A percentile compares a stretch with the other conserved stretches of the same genome.
Conservation (phyloP, 2,797 vertebrate species). For the Paratrypauchen microcephalus region DNA sequence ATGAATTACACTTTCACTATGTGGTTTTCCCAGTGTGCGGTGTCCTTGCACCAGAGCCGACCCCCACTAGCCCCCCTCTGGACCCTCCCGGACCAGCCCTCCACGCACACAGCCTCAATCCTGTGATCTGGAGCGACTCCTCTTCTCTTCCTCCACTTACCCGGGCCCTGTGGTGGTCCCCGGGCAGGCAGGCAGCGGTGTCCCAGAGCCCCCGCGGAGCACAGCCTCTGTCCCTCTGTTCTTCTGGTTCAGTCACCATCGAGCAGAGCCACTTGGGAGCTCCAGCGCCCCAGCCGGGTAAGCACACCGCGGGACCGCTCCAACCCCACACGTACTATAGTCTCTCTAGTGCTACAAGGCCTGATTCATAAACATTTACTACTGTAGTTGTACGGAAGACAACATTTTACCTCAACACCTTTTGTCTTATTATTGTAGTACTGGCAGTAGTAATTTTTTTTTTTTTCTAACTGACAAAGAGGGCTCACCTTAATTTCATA, state of each 20-base stretch:
- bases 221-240: conserved; percentile 64
- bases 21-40: conserved; percentile 50
- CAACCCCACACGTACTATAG: conserved; percentile 16
- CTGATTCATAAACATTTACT: neutral
- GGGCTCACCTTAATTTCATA: too few relatives aligned
- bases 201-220: conserved; percentile 67
- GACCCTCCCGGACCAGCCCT: conserved; percentile 23
- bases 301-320: conserved; percentile 29
- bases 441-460: neutral
- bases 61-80: conserved; percentile 37
- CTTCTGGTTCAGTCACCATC: conserved; percentile 71
- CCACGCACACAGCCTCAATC: conserved; percentile 50
- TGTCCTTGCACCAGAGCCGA: conserved; percentile 29
- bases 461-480: neutral
- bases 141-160: conserved; percentile 41
- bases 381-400: neutral
- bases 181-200: conserved; percentile 46
- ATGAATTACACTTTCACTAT: conserved; percentile 23
- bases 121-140: conserved; percentile 65
- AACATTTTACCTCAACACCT: neutral
- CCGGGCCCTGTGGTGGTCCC: conserved; percentile 53
- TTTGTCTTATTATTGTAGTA: neutral
- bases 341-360: neutral
- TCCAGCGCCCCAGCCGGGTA: conserved; percentile 35
- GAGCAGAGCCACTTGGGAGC: conserved; percentile 66